Evolutionary conservation across 2,797 vertebrate genomes (phyloP).

Genomic region (Coluber constrictor): DNA sequence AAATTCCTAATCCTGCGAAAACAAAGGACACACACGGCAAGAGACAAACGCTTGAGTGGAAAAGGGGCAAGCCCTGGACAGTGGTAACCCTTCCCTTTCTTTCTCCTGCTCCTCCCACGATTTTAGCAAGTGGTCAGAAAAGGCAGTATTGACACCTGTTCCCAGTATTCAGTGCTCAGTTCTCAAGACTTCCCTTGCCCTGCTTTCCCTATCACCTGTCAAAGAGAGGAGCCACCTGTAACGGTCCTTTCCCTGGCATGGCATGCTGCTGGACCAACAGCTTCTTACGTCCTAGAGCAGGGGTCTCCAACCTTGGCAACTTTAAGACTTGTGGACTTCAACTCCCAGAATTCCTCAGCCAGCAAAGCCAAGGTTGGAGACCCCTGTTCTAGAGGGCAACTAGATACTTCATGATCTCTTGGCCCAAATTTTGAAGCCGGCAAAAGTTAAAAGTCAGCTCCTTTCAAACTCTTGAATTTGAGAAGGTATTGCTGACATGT

Average conservation of each 20-base stretch:
- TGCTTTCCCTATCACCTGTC: too few species aligned
- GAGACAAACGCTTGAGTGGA: background rate
- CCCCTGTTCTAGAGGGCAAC: too few species aligned
- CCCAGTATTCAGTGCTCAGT: background rate
- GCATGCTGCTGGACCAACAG: background rate
- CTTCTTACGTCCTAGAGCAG: background rate
- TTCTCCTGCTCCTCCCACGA: background rate
- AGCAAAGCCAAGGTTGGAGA: too few species aligned
- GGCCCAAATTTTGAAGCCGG: background rate
- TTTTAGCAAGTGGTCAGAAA: background rate
- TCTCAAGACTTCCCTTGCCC: background rate
- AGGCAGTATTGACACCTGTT: background rate
- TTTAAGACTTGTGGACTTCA: too few species aligned
- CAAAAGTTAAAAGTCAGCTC: background rate
- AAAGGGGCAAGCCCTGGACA: too few species aligned
- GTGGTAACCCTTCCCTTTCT: background rate
- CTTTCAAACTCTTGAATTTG: background rate
- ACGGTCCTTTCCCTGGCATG: background rate
- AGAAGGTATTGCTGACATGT: background rate
- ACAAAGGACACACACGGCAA: too few species aligned
- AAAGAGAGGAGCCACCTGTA: background rate
- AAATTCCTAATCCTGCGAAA: background rate
- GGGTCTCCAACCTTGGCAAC: too few species aligned
- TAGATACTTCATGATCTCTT: background rate
- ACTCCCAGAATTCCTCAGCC: too few species aligned